Percentiles rank a stretch among this genome's conserved stretches.
Conservation (phyloP, 1,140 invertebrate species). For the Prorops nasuta region DNA sequence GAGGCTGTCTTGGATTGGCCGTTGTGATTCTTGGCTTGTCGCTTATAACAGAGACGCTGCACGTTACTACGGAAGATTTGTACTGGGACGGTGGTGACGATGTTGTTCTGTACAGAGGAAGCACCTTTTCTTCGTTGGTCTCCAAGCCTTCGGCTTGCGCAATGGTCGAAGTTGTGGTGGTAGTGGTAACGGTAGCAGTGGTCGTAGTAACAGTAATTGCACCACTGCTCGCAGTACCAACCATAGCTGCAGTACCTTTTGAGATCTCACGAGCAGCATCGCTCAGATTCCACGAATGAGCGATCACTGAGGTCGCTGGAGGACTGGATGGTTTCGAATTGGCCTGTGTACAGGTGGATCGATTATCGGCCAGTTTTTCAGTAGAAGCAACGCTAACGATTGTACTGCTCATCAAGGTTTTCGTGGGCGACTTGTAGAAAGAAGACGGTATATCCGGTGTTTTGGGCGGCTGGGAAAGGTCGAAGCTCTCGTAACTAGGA, state of each 20-base stretch:
- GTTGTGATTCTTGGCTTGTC: conserved; percentile 31
- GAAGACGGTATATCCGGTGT: conserved; percentile 53
- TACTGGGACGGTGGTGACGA: conserved; percentile 32
- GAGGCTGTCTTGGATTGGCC: conserved; percentile 32
- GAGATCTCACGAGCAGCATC: conserved; percentile 32
- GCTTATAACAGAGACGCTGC: conserved; percentile 27
- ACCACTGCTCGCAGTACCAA: too few species aligned
- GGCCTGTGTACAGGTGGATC: conserved; percentile 13
- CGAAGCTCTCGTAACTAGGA: conserved; percentile 59
- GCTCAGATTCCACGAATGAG: conserved; percentile 45
- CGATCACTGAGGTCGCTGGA: conserved; percentile 38
- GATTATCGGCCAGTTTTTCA: conserved; percentile 43
- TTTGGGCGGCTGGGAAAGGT: conserved; percentile 50
- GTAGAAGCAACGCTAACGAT: conserved; percentile 18
- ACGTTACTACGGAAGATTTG: conserved; percentile 25
- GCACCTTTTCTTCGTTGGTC: conserved; percentile 13
- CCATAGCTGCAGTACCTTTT: conserved; percentile 12
- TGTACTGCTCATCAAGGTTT: conserved; percentile 29
- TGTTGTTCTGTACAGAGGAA: conserved; percentile 10
- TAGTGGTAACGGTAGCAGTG: background rate
- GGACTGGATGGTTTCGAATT: conserved; percentile 31
- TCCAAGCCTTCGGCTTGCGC: background rate
- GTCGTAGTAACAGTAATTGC: too few species aligned
- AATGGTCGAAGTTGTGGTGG: background rate
- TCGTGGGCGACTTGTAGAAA: conserved; percentile 49